Evolutionary conservation across 2,888 invertebrate genomes (phyloP).

Genomic region (Hecatera dysodea): DNA sequence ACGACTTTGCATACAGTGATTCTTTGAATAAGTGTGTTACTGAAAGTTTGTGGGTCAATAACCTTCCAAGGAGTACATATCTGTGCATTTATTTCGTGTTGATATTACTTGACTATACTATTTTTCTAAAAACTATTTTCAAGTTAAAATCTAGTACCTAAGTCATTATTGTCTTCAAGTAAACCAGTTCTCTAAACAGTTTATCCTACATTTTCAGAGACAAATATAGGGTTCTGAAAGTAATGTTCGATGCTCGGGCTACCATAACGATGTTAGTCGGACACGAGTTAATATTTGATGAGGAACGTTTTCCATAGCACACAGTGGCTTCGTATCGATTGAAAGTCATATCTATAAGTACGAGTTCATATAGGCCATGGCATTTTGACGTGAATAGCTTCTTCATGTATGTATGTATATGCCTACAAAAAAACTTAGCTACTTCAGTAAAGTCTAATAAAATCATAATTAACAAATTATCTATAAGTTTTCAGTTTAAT

Average conservation of each 20-base stretch:
- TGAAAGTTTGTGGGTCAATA: background rate
- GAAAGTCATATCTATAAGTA: constrained; percentile 21
- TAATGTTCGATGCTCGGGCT: constrained; percentile 51
- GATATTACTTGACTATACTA: background rate
- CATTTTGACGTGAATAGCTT: constrained; percentile 33
- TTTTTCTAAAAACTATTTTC: background rate
- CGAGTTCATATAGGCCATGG: constrained; percentile 18
- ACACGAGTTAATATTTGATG: constrained; percentile 82
- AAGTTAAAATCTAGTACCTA: background rate
- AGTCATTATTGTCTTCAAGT: background rate
- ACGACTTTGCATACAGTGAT: constrained; percentile 13
- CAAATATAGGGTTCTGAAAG: constrained; percentile 36
- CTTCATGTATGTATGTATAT: too few relatives aligned
- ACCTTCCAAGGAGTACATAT: background rate
- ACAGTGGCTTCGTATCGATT: constrained; percentile 58
- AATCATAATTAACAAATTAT: too few relatives aligned
- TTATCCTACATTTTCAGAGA: constrained; percentile 7
- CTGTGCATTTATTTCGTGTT: background rate
- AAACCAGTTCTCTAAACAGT: constrained; percentile 8
- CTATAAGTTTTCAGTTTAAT: too few relatives aligned
- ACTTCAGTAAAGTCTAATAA: too few relatives aligned
- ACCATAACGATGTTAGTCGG: constrained; percentile 77
- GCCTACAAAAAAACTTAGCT: background rate
- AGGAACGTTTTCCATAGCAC: constrained; percentile 73
- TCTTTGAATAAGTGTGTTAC: background rate